Evolutionary conservation across 2,888 invertebrate genomes (phyloP), one percentile per base, ranked within the genome.

Genomic region (Rutpela maculata): DNA sequence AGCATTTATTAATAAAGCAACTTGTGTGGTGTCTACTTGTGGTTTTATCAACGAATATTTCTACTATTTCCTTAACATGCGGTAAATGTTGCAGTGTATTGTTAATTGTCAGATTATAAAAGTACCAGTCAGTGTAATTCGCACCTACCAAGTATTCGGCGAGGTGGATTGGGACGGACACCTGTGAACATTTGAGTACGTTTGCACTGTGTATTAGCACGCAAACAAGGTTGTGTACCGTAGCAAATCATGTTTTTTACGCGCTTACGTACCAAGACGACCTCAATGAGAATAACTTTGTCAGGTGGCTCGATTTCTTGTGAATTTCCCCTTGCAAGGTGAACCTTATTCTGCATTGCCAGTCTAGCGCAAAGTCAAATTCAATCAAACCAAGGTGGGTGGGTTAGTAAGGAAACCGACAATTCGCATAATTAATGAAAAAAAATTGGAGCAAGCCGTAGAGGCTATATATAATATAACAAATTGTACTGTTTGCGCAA

Each of bases 221-320:
- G 81, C 82, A 83, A 80, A 81, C 82, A 82, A 81, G 80, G 78
- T 68, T 81, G 76, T 75, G 80, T 75, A 83, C 83, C 80, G 82
- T 81, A 79, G 80, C 79, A 77, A 81, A 80, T 80, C 81, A 70
- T 76, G 81, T 81, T 83, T 82, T 82, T 81, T 79, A 62, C 77
- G 72, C 56, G 70, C 66, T 75, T 76, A 80, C 74, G 63, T 75
- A 79, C 77, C 77, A 76, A 50, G 77, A 78, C 81, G 81, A 76
- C 82, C 81, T 82, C 79, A 81, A 77, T 80, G 78, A 57, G 78
- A 79, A 69, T 77, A 77, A 74, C 69, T 74, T 62, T 62, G 79
- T 79, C 78, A 78, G 75, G 75, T 78, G 74, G 66, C 74, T 76
- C 68, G 74, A 75, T 77, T 35, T 74, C 74, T 69, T 69, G 57